Conservation (phyloP, 2,888 invertebrate genomes). For the Cacoxenus indagator region DNA sequence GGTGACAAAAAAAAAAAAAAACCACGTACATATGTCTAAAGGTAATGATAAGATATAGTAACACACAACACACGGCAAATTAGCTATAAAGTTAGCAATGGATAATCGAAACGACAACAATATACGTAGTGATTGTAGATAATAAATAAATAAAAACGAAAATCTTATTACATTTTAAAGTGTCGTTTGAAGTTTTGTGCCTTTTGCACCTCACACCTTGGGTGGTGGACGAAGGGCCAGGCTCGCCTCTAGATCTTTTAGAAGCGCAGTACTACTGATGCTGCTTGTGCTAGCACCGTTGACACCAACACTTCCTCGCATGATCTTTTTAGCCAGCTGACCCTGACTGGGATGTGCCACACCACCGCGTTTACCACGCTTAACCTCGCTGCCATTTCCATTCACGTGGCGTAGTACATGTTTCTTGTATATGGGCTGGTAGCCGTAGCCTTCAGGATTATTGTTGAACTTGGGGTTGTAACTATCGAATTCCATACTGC, state of each 20-base stretch:
- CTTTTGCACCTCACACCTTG: conserved; percentile 39
- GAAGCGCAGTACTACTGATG: background rate
- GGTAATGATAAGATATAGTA: no score
- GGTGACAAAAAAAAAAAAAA: no score
- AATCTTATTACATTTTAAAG: background rate
- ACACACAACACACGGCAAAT: no score
- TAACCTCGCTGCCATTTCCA: conserved; percentile 31
- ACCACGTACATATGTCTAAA: no score
- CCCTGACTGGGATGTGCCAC: conserved; percentile 28
- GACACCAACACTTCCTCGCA: conserved; percentile 29
- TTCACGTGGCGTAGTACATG: conserved; percentile 45
- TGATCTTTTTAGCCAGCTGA: conserved; percentile 15
- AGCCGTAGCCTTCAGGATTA: conserved; percentile 70
- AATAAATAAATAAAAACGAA: background rate
- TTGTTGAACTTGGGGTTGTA: conserved; percentile 70
- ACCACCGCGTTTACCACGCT: conserved; percentile 67
- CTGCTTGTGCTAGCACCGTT: conserved; percentile 16
- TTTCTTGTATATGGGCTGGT: conserved; percentile 66
- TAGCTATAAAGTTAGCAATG: no score
- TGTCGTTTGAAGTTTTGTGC: background rate
- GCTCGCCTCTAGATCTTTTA: conserved; percentile 65
- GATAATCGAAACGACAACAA: no score
- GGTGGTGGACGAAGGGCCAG: conserved; percentile 68
- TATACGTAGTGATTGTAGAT: no score
- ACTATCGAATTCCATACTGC: conserved; percentile 62